These are phyloP conservation scores for Scaptomyza flava DNA, from an alignment of 2,888 invertebrate species.

Conservation along the genomic window DNA sequence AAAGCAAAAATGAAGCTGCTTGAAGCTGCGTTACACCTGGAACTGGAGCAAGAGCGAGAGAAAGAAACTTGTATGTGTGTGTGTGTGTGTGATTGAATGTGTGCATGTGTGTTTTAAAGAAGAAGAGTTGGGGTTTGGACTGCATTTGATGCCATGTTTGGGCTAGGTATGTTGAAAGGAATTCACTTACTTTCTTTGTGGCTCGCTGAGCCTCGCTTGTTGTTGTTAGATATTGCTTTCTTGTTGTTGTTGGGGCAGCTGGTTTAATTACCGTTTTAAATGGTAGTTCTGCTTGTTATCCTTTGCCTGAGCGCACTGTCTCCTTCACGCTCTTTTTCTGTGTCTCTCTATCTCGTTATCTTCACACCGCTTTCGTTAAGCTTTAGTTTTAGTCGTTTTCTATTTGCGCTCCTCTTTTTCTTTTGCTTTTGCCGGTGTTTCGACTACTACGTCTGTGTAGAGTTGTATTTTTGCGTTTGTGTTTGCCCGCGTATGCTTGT, in stretches of 20 bases:
- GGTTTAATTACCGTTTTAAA: conserved; percentile 53
- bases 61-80: conserved; percentile 9
- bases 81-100: conserved; percentile 3
- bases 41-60: conserved; percentile 61
- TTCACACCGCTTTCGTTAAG: conserved; percentile 20
- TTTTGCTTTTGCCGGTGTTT: conserved; percentile 68
- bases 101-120: conserved; percentile 13
- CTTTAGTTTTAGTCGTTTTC: conserved; percentile 42
- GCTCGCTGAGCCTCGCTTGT: conserved; percentile 34
- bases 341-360: conserved; percentile 4
- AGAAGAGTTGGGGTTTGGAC: conserved; percentile 14
- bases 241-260: conserved; percentile 21
- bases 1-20: conserved; percentile 40
- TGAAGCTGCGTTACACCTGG: conserved; percentile 54
- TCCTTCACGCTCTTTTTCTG: conserved; percentile 3
- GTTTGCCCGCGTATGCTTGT: conserved; percentile 7
- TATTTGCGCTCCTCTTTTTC: conserved; percentile 35
- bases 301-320: conserved; percentile 28
- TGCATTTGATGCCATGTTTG: conserved; percentile 63
- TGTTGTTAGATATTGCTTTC: conserved; percentile 20
- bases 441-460: conserved; percentile 41
- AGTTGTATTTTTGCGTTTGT: background rate
- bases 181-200: conserved; percentile 75
- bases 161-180: conserved; percentile 64
- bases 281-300: conserved; percentile 53